Conservation (phyloP, 2,888 invertebrate genomes). For the Heliconius charithonia region DNA sequence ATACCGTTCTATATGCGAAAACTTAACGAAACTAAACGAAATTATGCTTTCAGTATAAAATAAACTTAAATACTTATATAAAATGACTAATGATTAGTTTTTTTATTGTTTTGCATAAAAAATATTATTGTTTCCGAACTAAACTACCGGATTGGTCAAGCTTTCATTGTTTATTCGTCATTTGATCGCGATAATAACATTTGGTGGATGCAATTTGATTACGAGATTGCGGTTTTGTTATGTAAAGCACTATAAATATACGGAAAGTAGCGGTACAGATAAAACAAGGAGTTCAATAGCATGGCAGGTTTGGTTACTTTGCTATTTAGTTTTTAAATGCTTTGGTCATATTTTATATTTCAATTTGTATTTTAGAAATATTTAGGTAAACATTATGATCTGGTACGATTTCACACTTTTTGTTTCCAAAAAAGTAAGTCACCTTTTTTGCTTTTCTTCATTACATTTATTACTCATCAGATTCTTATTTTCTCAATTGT, state of each 20-base stretch:
- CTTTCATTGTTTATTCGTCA: slow-evolving; percentile 62
- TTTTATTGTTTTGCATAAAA: not conserved
- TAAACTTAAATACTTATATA: too few relatives aligned
- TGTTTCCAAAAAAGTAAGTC: not conserved
- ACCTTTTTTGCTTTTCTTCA: slow-evolving; percentile 3
- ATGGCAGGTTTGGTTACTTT: slow-evolving; percentile 50
- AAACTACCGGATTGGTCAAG: slow-evolving; percentile 59
- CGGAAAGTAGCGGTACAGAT: slow-evolving; percentile 54
- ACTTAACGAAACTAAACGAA: too few relatives aligned
- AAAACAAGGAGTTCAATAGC: slow-evolving; percentile 50
- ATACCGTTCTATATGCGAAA: too few relatives aligned
- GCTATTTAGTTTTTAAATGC: slow-evolving; percentile 10
- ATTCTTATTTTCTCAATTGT: slow-evolving; percentile 18
- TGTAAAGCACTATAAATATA: slow-evolving; percentile 59
- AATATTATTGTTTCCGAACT: slow-evolving; percentile 45
- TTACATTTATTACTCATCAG: slow-evolving; percentile 12
- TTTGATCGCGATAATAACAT: slow-evolving; percentile 55
- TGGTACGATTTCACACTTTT: slow-evolving; percentile 39
- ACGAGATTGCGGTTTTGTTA: slow-evolving; percentile 53
- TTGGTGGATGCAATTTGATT: slow-evolving; percentile 38
- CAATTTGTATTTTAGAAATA: slow-evolving; percentile 38
- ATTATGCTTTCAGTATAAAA: too few relatives aligned
- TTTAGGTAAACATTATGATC: slow-evolving; percentile 45
- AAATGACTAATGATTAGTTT: too few relatives aligned
- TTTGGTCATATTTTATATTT: not conserved